These are phyloP conservation scores for Palythoa heliodiscus DNA, from an alignment of 92 coral and sea anemone species.

Conservation along the genomic window DNA sequence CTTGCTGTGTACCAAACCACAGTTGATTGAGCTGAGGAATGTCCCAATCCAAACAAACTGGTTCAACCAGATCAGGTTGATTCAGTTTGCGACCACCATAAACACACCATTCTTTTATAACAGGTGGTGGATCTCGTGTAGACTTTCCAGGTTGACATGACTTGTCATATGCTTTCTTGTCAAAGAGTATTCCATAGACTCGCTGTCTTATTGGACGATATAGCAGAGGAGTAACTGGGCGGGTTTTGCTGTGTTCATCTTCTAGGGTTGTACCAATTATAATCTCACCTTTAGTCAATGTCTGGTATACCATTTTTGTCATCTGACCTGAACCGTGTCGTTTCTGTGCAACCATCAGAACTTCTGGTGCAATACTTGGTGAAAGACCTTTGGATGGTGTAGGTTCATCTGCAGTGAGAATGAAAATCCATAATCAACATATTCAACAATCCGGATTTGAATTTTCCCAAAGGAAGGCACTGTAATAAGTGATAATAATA, in stretches of 20 bases:
- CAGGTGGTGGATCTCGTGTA: constrained; percentile 71
- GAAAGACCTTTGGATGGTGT: constrained; percentile 51
- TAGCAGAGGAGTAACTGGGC: constrained; percentile 78
- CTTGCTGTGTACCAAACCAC: constrained; percentile 85
- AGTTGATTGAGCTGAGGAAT: constrained; percentile 85
- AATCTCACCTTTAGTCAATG: constrained; percentile 89
- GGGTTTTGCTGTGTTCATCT: constrained; percentile 81
- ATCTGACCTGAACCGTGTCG: constrained; percentile 91
- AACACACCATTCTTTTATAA: constrained; percentile 96
- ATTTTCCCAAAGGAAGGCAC: no score
- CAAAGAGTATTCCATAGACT: constrained; percentile 91
- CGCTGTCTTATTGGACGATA: constrained; percentile 90
- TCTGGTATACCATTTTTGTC: constrained; percentile 83
- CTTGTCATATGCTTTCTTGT: constrained; percentile 73
- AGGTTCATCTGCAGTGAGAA: constrained; percentile 19
- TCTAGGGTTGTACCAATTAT: constrained; percentile 81
- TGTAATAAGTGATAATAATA: no score
- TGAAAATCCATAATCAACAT: not conserved
- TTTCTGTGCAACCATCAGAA: constrained; percentile 73
- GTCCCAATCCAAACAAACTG: constrained; percentile 81
- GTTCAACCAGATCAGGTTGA: constrained; percentile 88
- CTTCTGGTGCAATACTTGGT: constrained; percentile 75
- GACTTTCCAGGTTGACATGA: constrained; percentile 31
- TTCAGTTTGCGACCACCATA: constrained; percentile 83
- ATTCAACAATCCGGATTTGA: no score